These are phyloP conservation scores for Psephotus haematonotus DNA, from an alignment of 2,113 vertebrate genomes.

Conservation along the genomic window DNA sequence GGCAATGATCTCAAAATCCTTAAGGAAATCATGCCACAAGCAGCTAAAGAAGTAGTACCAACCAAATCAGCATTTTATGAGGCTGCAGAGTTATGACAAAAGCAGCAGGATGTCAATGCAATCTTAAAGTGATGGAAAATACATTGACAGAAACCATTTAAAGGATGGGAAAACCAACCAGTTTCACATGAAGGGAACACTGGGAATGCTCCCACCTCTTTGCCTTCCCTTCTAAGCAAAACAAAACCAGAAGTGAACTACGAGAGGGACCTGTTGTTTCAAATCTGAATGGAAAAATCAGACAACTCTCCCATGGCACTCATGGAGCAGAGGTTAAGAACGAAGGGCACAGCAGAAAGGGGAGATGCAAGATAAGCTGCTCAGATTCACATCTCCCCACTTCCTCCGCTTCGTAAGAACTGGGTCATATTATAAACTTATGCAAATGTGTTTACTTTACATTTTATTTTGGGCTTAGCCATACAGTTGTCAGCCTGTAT, in stretches of 20 bases:
- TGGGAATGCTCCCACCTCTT: background rate
- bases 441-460: constrained; percentile 80
- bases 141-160: constrained; percentile 46
- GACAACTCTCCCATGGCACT: constrained; percentile 61
- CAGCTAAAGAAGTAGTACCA: background rate
- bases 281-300: constrained; percentile 63
- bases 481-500: constrained; percentile 70
- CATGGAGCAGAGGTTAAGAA: constrained; percentile 35
- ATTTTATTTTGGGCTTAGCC: constrained; percentile 68
- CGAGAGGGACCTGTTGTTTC: constrained; percentile 55
- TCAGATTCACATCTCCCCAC: constrained; percentile 37
- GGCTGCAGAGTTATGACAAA: background rate
- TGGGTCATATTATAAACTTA: constrained; percentile 58
- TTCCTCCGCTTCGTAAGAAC: constrained; percentile 24
- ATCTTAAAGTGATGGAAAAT: constrained; percentile 38
- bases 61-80: constrained; percentile 12
- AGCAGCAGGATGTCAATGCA: constrained; percentile 44
- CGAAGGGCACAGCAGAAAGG: constrained; percentile 25
- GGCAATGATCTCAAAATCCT: background rate
- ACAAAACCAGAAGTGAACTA: background rate
- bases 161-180: constrained; percentile 14
- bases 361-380: constrained; percentile 57
- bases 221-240: constrained; percentile 30
- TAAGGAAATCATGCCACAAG: constrained; percentile 10
- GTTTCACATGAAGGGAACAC: constrained; percentile 35